A percentile compares a stretch with the other conserved stretches of the same genome.
phyloP scores from a whole-genome alignment of 2,797 vertebrate genomes.

The Spheniscus humboldti region DNA sequence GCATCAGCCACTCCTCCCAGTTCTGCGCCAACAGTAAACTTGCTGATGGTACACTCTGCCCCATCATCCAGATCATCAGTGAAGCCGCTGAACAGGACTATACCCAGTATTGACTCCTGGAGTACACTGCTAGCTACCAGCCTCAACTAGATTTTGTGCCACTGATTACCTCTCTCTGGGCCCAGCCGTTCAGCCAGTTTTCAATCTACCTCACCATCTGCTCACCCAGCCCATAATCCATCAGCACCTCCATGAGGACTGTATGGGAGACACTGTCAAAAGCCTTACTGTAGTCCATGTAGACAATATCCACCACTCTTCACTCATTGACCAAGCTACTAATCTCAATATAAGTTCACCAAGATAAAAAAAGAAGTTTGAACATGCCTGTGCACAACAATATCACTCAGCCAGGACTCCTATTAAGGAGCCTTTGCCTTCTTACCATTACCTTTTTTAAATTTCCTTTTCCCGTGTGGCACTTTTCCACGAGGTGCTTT shows the following conservation, averaged over 20 bases:
- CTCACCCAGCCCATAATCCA: neutral
- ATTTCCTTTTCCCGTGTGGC: constrained; percentile 26
- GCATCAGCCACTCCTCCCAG: neutral
- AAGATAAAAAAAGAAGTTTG: accelerated
- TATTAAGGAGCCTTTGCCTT: neutral
- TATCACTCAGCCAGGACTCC: accelerated
- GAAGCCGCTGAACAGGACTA: accelerated
- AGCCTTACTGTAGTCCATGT: accelerated
- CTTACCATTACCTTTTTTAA: constrained; percentile 68
- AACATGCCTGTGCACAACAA: neutral
- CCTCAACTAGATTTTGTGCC: neutral
- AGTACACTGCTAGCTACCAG: accelerated
- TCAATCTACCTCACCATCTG: neutral
- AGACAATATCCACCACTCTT: neutral
- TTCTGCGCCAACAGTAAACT: accelerated
- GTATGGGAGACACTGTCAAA: accelerated
- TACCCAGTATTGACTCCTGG: accelerated
- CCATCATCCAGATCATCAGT: too few species aligned
- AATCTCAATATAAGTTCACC: accelerated
- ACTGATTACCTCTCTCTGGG: neutral
- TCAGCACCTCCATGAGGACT: accelerated
- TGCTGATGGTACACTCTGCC: neutral
- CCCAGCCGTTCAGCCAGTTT: neutral
- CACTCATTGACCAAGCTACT: accelerated
- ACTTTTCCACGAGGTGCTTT: constrained; percentile 36